A percentile compares a stretch with the other conserved stretches of the same genome.
Conservation (phyloP, 2,888 invertebrate genomes). For the Pristionchus japonicus region DNA sequence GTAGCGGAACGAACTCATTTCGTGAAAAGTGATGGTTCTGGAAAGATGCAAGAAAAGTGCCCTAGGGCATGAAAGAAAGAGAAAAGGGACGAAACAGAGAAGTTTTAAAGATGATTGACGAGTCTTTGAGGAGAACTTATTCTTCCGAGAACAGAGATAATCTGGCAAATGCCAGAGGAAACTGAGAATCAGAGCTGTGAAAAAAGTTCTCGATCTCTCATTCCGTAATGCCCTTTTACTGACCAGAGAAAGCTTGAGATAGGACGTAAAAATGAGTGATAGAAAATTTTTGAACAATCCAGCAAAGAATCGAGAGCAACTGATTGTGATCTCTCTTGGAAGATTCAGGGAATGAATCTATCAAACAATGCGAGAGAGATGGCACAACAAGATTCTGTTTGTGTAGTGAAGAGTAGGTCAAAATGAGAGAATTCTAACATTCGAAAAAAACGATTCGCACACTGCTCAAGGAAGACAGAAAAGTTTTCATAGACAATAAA, state of each 20-base stretch:
- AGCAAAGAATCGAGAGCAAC: background rate
- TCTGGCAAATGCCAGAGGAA: no score
- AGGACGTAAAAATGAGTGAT: background rate
- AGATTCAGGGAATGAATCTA: constrained; percentile 28
- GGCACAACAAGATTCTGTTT: background rate
- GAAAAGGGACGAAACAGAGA: background rate
- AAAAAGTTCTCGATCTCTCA: no score
- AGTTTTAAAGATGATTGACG: background rate
- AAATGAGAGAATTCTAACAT: background rate
- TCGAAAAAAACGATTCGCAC: no score
- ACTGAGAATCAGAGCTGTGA: background rate
- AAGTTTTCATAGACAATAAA: background rate
- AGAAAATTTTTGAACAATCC: background rate
- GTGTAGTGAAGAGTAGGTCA: constrained; percentile 21
- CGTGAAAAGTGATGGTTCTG: no score
- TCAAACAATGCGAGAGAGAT: background rate
- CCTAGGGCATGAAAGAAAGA: background rate
- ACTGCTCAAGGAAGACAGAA: no score
- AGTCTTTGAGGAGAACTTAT: background rate
- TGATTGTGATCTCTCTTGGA: background rate
- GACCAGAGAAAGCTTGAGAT: background rate
- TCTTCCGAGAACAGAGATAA: background rate
- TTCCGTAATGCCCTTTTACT: no score
- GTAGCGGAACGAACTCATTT: no score
- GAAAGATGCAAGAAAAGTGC: background rate